Evolutionary conservation across 2,888 invertebrate genomes (phyloP).

Genomic region (Drosophila pegasa): DNA sequence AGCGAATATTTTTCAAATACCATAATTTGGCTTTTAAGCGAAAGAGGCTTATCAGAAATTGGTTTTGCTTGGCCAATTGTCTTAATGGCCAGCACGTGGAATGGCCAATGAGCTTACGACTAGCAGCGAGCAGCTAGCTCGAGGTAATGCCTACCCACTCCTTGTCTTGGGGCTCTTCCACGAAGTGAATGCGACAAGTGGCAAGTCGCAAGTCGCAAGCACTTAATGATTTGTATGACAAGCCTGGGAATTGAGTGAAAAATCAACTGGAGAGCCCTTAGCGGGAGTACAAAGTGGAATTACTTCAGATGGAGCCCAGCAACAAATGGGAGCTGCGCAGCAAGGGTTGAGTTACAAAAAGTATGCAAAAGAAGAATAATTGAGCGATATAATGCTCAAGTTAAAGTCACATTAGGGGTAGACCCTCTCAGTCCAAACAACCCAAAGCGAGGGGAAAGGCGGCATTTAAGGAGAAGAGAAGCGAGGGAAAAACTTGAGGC

Average conservation of each 20-base stretch:
- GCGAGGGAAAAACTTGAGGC: not conserved
- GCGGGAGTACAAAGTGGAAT: constrained; percentile 1
- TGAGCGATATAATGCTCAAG: not conserved
- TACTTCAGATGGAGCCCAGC: not conserved
- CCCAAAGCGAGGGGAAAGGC: not conserved
- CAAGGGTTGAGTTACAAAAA: not conserved
- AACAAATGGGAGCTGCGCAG: not conserved
- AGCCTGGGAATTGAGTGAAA: constrained; percentile 17
- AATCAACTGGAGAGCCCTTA: constrained; percentile 13
- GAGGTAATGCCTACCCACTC: constrained; percentile 12
- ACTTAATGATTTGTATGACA: constrained; percentile 34
- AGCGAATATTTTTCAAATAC: constrained; percentile 65
- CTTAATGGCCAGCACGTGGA: constrained; percentile 68
- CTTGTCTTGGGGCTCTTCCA: constrained; percentile 21
- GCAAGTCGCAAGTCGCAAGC: constrained; percentile 24
- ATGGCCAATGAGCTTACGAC: constrained; percentile 51
- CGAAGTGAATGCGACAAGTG: constrained; percentile 38
- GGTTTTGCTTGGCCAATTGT: constrained; percentile 78
- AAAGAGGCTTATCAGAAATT: constrained; percentile 80
- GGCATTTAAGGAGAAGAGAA: too few relatives aligned
- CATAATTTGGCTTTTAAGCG: constrained; percentile 80
- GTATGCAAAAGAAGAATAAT: not conserved
- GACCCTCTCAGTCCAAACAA: not conserved
- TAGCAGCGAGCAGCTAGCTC: constrained; percentile 11
- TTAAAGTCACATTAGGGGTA: not conserved